phyloP scores from a whole-genome alignment of 2,888 invertebrate species.

The Sicus ferrugineus region DNA sequence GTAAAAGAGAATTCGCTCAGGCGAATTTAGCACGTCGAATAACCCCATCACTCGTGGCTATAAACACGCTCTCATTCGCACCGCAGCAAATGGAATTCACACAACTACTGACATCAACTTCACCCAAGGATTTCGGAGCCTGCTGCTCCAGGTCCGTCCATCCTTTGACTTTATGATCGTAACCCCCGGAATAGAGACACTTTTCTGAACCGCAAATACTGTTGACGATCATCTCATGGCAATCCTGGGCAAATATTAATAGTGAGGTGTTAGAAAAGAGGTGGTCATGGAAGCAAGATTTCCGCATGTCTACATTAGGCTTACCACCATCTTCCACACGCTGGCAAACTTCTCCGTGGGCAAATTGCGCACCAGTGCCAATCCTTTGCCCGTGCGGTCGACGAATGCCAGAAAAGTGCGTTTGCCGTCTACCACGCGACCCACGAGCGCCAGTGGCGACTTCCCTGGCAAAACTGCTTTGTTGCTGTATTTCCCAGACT shows the following conservation, averaged over 20 bases:
- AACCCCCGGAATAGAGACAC: conserved; percentile 59
- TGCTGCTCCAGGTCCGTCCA: conserved; percentile 54
- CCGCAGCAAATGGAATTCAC: conserved; percentile 59
- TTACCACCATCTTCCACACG: conserved; percentile 54
- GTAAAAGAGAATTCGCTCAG: conserved; percentile 40
- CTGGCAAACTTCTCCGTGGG: conserved; percentile 51
- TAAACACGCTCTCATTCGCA: conserved; percentile 50
- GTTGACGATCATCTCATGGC: conserved; percentile 63
- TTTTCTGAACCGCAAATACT: conserved; percentile 56
- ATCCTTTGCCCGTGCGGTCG: conserved; percentile 60
- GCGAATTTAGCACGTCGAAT: conserved; percentile 55
- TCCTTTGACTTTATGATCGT: conserved; percentile 62
- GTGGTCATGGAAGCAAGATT: background rate
- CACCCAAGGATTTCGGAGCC: conserved; percentile 52
- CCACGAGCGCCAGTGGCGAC: conserved; percentile 59
- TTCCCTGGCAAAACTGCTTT: conserved; percentile 61
- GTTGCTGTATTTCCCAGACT: conserved; percentile 61
- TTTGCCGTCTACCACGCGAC: conserved; percentile 52
- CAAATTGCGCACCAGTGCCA: conserved; percentile 55
- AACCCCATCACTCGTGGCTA: conserved; percentile 57
- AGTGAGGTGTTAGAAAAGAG: background rate
- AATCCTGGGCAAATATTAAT: conserved; percentile 51
- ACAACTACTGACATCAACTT: conserved; percentile 56
- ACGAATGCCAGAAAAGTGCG: conserved; percentile 57
- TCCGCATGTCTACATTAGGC: conserved; percentile 28